These are phyloP conservation scores for Pararge aegeria DNA, from an alignment of 1,140 invertebrate species.

Conservation along the genomic window DNA sequence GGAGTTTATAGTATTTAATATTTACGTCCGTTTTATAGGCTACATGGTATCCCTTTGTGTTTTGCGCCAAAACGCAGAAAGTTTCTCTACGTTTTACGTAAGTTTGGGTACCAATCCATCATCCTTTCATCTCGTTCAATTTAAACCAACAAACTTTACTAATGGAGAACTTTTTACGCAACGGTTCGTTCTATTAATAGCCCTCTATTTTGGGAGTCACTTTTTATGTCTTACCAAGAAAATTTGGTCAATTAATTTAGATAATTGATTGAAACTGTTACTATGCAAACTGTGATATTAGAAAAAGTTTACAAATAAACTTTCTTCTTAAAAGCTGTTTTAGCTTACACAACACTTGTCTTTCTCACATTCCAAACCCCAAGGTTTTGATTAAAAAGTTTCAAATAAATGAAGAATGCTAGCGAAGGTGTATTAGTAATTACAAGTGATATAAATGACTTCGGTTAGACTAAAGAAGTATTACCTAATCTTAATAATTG, in stretches of 20 bases:
- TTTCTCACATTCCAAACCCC: too few species aligned
- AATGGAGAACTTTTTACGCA: not conserved
- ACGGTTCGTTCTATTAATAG: constrained; percentile 3
- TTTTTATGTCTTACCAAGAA: not conserved
- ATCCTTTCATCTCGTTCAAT: constrained; percentile 4
- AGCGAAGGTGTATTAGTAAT: too few species aligned
- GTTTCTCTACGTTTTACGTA: not conserved
- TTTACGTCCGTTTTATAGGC: not conserved
- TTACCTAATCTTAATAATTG: too few species aligned
- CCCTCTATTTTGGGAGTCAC: not conserved
- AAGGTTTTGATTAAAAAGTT: too few species aligned
- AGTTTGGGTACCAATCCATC: constrained; percentile 1
- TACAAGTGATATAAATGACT: too few species aligned
- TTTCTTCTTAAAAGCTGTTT: too few species aligned
- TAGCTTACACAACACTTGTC: too few species aligned
- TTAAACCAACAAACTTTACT: constrained; percentile 1
- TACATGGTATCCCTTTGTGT: not conserved
- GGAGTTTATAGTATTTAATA: not conserved
- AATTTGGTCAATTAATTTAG: not conserved
- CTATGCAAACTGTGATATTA: too few species aligned
- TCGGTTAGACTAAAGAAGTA: too few species aligned
- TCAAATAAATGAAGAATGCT: too few species aligned
- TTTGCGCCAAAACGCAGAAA: not conserved
- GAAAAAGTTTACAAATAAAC: too few species aligned
- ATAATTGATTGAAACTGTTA: not conserved